A percentile compares a stretch with the other conserved stretches of the same genome.
Evolutionary conservation across 1,140 invertebrate genomes (phyloP).

Genomic region (Drosophila trapezifrons): DNA sequence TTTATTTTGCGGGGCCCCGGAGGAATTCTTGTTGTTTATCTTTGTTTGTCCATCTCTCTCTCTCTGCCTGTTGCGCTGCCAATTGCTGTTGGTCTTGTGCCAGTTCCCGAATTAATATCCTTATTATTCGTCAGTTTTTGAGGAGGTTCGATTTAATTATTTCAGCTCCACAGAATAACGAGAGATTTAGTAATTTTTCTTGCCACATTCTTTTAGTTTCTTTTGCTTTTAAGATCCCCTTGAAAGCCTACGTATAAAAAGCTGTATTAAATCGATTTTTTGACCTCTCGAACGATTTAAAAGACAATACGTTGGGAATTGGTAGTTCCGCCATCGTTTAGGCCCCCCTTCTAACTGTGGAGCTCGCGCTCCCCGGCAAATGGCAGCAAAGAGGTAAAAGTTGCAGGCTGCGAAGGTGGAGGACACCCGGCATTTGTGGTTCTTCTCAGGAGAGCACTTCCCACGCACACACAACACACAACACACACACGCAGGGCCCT

Average conservation of each 20-base stretch:
- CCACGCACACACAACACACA: background rate
- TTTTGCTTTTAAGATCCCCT: background rate
- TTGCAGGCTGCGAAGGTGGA: background rate
- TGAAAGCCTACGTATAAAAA: background rate
- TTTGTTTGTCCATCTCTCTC: conserved; percentile 44
- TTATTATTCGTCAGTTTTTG: background rate
- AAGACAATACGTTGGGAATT: background rate
- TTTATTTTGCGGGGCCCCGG: conserved; percentile 30
- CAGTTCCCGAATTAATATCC: background rate
- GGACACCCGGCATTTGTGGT: conserved; percentile 1
- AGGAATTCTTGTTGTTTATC: conserved; percentile 54
- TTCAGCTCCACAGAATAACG: background rate
- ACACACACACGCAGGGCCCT: background rate
- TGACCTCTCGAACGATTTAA: background rate
- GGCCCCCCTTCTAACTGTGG: conserved; percentile 2
- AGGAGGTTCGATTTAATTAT: background rate
- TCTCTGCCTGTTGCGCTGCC: conserved; percentile 47
- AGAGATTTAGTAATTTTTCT: background rate
- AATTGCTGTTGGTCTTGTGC: conserved; percentile 27
- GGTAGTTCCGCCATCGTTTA: too few relatives aligned
- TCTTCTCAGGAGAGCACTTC: background rate
- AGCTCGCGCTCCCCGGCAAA: background rate
- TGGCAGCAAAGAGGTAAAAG: conserved; percentile 10
- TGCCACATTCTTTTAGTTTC: background rate
- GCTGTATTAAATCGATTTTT: background rate